A percentile compares a stretch with the other conserved stretches of the same genome.
Conservation (phyloP, 2,113 vertebrate genomes). For the Dinomys branickii region DNA sequence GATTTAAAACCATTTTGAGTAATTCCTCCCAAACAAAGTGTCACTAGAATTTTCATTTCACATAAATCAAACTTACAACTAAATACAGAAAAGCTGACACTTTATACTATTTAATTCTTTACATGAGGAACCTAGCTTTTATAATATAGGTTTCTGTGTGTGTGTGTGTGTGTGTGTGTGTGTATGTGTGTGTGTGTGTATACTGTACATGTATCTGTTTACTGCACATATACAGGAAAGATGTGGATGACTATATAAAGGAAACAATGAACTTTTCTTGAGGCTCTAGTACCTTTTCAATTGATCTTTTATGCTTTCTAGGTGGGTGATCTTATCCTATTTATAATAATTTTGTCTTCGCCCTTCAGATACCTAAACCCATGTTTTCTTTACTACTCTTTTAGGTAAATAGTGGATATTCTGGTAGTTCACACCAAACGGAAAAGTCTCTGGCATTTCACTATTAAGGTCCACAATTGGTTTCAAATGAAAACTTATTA, state of each 20-base stretch:
- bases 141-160: not conserved
- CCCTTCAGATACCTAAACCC: not conserved
- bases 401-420: not conserved
- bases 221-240: not conserved
- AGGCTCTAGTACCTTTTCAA: not conserved
- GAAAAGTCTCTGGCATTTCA: not conserved
- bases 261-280: constrained; percentile 51
- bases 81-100: constrained; percentile 9
- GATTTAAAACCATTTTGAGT: constrained; percentile 43
- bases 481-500: constrained; percentile 15
- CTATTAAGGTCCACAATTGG: not conserved
- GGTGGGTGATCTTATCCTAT: not conserved
- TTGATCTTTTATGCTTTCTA: constrained; percentile 1
- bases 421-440: not conserved
- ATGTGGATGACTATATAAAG: not conserved
- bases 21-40: not conserved
- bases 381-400: not conserved
- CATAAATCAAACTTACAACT: constrained; percentile 11
- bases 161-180: not conserved
- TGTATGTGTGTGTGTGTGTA: not conserved
- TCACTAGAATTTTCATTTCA: constrained; percentile 31
- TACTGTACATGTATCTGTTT: not conserved
- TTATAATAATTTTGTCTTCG: constrained; percentile 3
- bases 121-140: not conserved
- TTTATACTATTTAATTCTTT: constrained; percentile 21